These are phyloP conservation scores for Odocoileus virginianus DNA, from an alignment of 2,113 vertebrate genomes.

Conservation along the genomic window DNA sequence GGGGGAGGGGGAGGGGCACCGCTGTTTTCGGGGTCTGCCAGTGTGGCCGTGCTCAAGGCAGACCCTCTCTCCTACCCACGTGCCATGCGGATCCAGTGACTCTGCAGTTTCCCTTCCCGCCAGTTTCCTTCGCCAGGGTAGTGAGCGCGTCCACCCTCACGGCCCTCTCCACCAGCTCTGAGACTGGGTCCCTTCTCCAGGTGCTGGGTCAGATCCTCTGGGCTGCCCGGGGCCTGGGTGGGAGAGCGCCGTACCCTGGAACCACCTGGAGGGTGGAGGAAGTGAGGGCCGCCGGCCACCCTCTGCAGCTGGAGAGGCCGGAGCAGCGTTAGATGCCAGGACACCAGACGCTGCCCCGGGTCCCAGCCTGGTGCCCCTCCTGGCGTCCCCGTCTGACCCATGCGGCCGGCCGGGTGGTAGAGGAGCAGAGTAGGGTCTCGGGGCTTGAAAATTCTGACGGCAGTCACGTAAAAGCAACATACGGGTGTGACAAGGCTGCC, in stretches of 20 bases:
- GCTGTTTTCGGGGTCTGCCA: background rate
- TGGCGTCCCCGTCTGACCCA: background rate
- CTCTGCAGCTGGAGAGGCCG: background rate
- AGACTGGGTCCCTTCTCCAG: background rate
- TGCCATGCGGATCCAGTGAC: background rate
- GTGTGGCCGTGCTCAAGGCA: background rate
- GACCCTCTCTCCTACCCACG: background rate
- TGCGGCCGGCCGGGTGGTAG: constrained; percentile 14
- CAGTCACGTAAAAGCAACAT: background rate
- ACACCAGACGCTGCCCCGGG: background rate
- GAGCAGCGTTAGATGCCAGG: background rate
- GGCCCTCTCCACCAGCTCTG: background rate
- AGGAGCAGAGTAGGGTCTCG: background rate
- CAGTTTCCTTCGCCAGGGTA: background rate
- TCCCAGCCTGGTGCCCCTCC: background rate
- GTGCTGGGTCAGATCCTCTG: background rate
- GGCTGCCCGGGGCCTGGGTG: background rate
- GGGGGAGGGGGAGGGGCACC: rapidly evolving
- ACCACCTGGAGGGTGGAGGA: background rate
- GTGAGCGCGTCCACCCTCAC: background rate
- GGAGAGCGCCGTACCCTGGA: background rate
- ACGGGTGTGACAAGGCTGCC: background rate
- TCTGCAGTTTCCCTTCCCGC: background rate
- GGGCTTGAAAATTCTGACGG: background rate
- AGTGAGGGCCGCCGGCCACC: background rate